A percentile compares a stretch with the other conserved stretches of the same genome.
These are phyloP conservation scores for Oryzias dopingdopingensis DNA, from an alignment of 2,797 vertebrate species.

Conservation along the genomic window DNA sequence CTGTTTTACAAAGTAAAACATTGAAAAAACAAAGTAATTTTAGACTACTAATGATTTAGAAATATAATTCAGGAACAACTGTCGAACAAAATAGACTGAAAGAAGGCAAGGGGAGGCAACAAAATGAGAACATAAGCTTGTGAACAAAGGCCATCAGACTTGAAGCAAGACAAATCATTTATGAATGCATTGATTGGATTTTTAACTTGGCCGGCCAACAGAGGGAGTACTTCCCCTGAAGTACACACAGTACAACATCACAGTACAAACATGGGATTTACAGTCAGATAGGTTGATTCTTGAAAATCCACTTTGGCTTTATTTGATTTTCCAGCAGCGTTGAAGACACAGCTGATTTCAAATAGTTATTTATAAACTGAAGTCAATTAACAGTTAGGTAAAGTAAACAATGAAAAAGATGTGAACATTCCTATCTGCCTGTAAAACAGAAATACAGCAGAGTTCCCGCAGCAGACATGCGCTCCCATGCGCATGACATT, in stretches of 20 bases:
- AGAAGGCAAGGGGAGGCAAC: conserved; percentile 12
- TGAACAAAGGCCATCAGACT: conserved; percentile 25
- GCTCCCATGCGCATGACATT: conserved; percentile 30
- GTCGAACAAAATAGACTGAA: background rate
- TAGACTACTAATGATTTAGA: conserved; percentile 12
- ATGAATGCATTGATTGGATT: conserved; percentile 49
- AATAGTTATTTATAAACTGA: background rate
- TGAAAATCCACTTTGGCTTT: background rate
- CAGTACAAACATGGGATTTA: conserved; percentile 39
- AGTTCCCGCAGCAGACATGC: conserved; percentile 21
- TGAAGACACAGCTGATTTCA: no score
- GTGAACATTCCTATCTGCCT: conserved; percentile 57
- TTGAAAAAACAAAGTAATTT: no score
- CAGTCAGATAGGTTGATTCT: conserved; percentile 57
- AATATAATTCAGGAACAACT: conserved; percentile 1
- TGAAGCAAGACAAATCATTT: conserved; percentile 51
- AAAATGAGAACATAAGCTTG: conserved; percentile 9
- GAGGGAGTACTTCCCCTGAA: conserved; percentile 44
- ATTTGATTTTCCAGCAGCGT: background rate
- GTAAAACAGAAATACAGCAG: conserved; percentile 35
- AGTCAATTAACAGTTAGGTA: background rate
- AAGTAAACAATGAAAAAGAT: background rate
- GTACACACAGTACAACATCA: conserved; percentile 20
- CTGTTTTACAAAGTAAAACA: no score
- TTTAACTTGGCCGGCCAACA: conserved; percentile 45